Base-by-base conservation (phyloP, 92 coral and sea anemone species). In the Porites evermanni region DNA sequence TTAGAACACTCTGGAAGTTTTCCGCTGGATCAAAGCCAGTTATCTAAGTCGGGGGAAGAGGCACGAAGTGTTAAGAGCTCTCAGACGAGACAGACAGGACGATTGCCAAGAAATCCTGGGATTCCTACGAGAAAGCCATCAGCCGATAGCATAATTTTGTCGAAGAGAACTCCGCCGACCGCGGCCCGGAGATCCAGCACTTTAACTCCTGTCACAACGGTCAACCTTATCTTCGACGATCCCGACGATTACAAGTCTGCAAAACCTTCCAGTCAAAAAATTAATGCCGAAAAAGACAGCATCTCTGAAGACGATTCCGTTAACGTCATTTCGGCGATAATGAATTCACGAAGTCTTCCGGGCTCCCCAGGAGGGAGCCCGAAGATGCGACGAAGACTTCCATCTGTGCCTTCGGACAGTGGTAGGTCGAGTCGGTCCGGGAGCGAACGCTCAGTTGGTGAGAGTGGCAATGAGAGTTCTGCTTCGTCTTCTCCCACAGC, bases 141-240 rank as follows among this genome's bases (percentile, higher is more conserved):
- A 2, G 51, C 72, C 52, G 87, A 83, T 6, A 52, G 80, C 72
- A 74, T 83, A 14, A 53, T 83, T 50, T 83, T 83, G 72, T 64
- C 87, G 2, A 83, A 50, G 20, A 52, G 80, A 59, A 23, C 87
- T 32, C 87, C 87, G 8, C 73, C 80, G 7, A 63, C 18, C 18
- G 70, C 77, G 8, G n/a, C 76, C 52, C 74, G 78, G 6, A 54
- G 70, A 32, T 75, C 79, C 8, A 95, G 96, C 69, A 95, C 98
- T 44, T 66, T 95, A 12, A 87, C 91, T 0, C 96, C 98, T 13
- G 87, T 90, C 1, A 94, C 96, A 0, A 75, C 89, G 3, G 98
- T 94, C 2, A 93, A 87, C 84, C 63, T 94, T 54, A 73, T 94
- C 23, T 94, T 88, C 59, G 98, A 95, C 32, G 98, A 95, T 21